These are phyloP conservation scores for Sepioteuthis lessoniana DNA, from an alignment of 2,888 invertebrate species.

Conservation along the genomic window DNA sequence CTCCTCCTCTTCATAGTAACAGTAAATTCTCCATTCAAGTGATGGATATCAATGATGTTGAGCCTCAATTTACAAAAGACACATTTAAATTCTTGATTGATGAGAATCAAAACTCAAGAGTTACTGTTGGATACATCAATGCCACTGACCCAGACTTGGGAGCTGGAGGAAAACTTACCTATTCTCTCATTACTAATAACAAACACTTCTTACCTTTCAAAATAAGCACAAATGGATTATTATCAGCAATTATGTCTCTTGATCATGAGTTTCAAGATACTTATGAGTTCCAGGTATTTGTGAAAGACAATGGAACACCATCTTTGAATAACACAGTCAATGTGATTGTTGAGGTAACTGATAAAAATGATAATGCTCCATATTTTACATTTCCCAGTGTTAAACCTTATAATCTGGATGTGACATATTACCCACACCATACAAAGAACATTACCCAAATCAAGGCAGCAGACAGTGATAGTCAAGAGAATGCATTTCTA, in stretches of 20 bases:
- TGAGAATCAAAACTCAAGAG: background rate
- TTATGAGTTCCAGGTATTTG: background rate
- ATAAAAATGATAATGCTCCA: conserved; percentile 33
- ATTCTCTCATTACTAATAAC: background rate
- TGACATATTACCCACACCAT: background rate
- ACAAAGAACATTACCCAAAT: background rate
- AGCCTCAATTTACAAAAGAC: background rate
- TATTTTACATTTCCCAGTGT: conserved; percentile 23
- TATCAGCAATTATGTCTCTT: conserved; percentile 23
- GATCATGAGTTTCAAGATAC: conserved; percentile 23
- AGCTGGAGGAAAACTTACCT: background rate
- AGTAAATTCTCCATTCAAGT: conserved; percentile 20
- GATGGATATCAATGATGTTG: background rate
- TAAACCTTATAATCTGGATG: background rate
- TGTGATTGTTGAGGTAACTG: conserved; percentile 21
- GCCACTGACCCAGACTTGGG: conserved; percentile 14
- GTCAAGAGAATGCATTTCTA: conserved; percentile 33
- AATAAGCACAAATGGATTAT: background rate
- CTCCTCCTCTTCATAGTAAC: background rate
- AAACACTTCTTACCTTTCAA: conserved; percentile 14
- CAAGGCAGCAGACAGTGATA: conserved; percentile 5
- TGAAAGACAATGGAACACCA: conserved; percentile 10
- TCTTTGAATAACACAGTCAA: background rate
- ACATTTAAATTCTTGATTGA: conserved; percentile 33
- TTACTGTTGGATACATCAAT: background rate